Base-by-base conservation (phyloP, 2,888 invertebrate genomes). In the Temnothorax rugatulus region DNA sequence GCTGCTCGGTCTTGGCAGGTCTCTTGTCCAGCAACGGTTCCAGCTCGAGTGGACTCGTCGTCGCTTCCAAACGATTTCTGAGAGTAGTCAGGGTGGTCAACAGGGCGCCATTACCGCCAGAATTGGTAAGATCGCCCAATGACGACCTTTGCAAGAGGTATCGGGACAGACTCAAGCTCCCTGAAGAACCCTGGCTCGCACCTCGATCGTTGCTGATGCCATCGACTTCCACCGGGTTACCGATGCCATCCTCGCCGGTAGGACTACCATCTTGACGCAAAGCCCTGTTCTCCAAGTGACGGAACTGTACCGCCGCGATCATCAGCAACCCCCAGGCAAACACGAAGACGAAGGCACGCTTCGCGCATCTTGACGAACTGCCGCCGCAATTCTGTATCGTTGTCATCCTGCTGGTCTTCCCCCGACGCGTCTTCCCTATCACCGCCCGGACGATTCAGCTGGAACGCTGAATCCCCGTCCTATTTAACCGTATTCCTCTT, bases 1-100 rank as follows among this genome's bases (percentile, higher is more conserved):
- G 96, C 82, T 97, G 97, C 93, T 98, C 98, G 75, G 96, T 95
- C 64, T 96, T 95, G n/a, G 95, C 95, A 0, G 96, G 96, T 61
- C 96, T 95, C 86, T 96, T 96, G 93, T 97, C 97, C 44, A 97
- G 95, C 84, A 95, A 95, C 0, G 96, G 96, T 89, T 96, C 96
- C 87, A 96, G 93, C 41, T 96, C 95, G 15, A 95, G 82, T 11
- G 95, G 91, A 52, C 93, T 94, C 85, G 94, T 95, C 38, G 95
- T 95, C 0, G 95, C 94, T 11, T 75, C 66, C 38, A 73, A 18
- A 93, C 93, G 92, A 93, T 95, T 74, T 92, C 91, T 52, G 94
- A 95, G 54, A 93, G 93, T 91, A 3, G 89, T 91, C 50, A 89
- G 54, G 0, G 90, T 90, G 1, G 90, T 90, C 15, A 91, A 87